A percentile compares a stretch with the other conserved stretches of the same genome.
These are phyloP conservation scores for Hirudinaria manillensis DNA, from an alignment of 2,888 invertebrate genomes.

Conservation along the genomic window DNA sequence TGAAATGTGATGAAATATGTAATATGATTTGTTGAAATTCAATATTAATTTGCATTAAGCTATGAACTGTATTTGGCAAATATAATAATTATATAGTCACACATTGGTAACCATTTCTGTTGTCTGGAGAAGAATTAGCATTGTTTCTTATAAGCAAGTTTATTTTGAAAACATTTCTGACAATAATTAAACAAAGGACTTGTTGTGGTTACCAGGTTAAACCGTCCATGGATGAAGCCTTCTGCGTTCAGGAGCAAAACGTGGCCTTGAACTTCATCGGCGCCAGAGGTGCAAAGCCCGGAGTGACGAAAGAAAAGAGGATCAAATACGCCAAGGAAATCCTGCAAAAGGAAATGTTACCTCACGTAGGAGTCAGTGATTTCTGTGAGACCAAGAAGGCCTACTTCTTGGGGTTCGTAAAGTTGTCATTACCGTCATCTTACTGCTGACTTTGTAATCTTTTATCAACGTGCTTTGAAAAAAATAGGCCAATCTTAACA, in stretches of 20 bases:
- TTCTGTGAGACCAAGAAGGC: constrained; percentile 99
- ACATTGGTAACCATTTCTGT: too few relatives aligned
- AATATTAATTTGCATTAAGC: too few relatives aligned
- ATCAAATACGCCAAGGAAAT: constrained; percentile 99
- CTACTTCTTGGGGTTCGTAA: constrained; percentile 74
- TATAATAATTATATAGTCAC: too few relatives aligned
- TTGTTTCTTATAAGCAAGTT: neutral
- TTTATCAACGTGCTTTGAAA: neutral
- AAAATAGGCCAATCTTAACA: neutral
- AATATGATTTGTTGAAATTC: too few relatives aligned
- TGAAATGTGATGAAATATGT: too few relatives aligned
- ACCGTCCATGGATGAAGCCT: constrained; percentile 96
- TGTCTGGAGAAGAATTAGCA: too few relatives aligned
- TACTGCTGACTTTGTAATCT: neutral
- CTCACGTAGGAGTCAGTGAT: constrained; percentile 97
- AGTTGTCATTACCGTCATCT: neutral
- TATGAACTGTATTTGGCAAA: too few relatives aligned
- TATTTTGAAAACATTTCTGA: neutral
- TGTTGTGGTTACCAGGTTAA: constrained; percentile 62
- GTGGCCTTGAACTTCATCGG: constrained; percentile 98
- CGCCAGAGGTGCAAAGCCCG: constrained; percentile 89
- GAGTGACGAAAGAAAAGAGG: constrained; percentile 96
- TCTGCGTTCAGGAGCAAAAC: constrained; percentile 97
- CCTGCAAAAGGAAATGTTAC: constrained; percentile 98
- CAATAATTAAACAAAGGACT: too few relatives aligned